Evolutionary conservation across 2,113 vertebrate genomes (phyloP), one percentile per base, ranked within the genome.

Genomic region (Saguinus midas): DNA sequence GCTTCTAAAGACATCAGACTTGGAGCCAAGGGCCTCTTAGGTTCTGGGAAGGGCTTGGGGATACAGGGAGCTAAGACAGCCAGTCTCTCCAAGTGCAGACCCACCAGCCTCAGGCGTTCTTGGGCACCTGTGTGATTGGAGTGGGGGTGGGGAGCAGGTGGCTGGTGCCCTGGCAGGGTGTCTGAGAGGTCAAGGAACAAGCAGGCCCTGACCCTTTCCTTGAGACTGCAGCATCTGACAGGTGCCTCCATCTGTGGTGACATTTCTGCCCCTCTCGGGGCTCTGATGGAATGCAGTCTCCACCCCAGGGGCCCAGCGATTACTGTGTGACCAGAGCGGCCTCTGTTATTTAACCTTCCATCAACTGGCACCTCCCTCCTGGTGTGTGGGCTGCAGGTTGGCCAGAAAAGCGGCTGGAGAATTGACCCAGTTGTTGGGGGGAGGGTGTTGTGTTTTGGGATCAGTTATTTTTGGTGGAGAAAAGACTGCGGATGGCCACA

Each of bases 381-480:
- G 52, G 35, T 68, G 68, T 20, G 80, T 68, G 8, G 2, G 48
- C 68, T 37, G 13, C 10, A 8, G 2, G 27, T 0, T 5, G 48
- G 23, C 43, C 40, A 50, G 14, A 43, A 25, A 45, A 25, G 25
- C 8, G 70, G 35, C 43, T 84, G 48, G 48, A 66, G 61, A 43
- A 79, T 70, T 29, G n/a, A n/a, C 6, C 29, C 27, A 2, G 61
- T 76, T 82, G 23, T 37, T 68, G 80, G 13, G 64, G 37, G 52
- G 16, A 80, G 40, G 57, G 57, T 23, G 11, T 8, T 45, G 16
- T 55, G 25, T 95, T 95, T 93, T 11, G 68, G 40, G 83, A 55
- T 73, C 16, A 55, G 25, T 73, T 79, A 52, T 50, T 95, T 96
- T 89, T 58, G 32, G 70, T 72, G 43, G 23, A 92, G 76, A 64